Conservation (phyloP, 2,888 invertebrate genomes). For the Monoplex corrugatus region DNA sequence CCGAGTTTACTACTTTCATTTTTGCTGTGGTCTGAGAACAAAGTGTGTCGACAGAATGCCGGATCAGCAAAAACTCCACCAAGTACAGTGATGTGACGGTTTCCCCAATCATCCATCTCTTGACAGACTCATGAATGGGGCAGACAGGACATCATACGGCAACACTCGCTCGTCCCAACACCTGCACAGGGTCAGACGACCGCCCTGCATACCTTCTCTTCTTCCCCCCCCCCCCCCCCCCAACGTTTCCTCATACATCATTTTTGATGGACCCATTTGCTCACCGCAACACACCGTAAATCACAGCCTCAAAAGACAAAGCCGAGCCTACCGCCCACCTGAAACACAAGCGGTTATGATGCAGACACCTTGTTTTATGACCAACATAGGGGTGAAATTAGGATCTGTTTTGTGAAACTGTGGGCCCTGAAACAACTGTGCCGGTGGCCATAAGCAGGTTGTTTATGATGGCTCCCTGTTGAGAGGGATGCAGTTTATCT, state of each 20-base stretch:
- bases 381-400: background rate
- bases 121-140: too few relatives aligned
- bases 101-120: too few relatives aligned
- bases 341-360: constrained; percentile 12
- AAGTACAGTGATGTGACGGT: too few relatives aligned
- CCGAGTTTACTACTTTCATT: too few relatives aligned
- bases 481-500: background rate
- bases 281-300: constrained; percentile 11
- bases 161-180: too few relatives aligned
- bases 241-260: background rate
- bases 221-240: background rate
- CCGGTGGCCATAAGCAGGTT: background rate
- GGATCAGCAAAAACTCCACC: too few relatives aligned
- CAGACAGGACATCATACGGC: too few relatives aligned
- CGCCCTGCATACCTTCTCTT: background rate
- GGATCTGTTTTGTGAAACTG: background rate
- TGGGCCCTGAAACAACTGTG: too few relatives aligned
- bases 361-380: constrained; percentile 27
- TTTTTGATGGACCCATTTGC: background rate
- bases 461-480: background rate
- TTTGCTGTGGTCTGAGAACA: too few relatives aligned
- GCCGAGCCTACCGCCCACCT: background rate
- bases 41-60: too few relatives aligned
- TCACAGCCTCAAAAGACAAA: background rate
- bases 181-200: background rate